These are phyloP conservation scores for Sphecodes monilicornis DNA, from an alignment of 2,888 invertebrate genomes.

Conservation along the genomic window DNA sequence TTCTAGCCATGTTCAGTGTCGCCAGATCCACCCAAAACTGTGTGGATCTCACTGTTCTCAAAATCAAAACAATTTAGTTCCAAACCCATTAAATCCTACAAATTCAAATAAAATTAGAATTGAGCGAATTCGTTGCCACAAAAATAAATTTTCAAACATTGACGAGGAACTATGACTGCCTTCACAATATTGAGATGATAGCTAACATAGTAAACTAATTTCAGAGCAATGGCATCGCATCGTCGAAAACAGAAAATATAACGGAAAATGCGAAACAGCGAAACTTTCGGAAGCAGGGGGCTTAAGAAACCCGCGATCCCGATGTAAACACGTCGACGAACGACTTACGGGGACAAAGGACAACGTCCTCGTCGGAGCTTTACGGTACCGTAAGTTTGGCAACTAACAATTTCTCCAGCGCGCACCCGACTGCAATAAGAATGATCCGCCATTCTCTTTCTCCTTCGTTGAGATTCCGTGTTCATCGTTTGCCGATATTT, in stretches of 20 bases:
- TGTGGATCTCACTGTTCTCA: too few species aligned
- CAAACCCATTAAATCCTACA: too few species aligned
- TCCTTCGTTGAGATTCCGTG: constrained; percentile 66
- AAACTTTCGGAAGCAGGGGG: constrained; percentile 26
- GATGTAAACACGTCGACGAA: constrained; percentile 14
- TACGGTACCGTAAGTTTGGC: constrained; percentile 60
- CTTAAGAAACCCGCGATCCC: constrained; percentile 14
- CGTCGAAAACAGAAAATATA: constrained; percentile 20
- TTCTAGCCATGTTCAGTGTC: too few species aligned
- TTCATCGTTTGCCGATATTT: constrained; percentile 70
- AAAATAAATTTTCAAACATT: neutral
- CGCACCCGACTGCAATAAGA: constrained; percentile 61
- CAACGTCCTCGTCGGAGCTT: constrained; percentile 52
- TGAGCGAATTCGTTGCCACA: neutral
- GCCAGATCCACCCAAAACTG: too few species aligned
- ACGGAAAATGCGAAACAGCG: constrained; percentile 19
- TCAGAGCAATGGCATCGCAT: neutral
- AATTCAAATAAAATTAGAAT: neutral
- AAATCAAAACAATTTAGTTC: too few species aligned
- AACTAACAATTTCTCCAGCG: constrained; percentile 61
- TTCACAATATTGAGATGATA: neutral
- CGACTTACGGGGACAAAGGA: constrained; percentile 47
- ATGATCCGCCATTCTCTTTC: constrained; percentile 48
- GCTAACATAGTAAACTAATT: too few species aligned
- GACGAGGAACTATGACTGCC: too few species aligned